phyloP scores from a whole-genome alignment of 2,113 vertebrate species.

The Sinocyclocheilus anshuiensis region DNA sequence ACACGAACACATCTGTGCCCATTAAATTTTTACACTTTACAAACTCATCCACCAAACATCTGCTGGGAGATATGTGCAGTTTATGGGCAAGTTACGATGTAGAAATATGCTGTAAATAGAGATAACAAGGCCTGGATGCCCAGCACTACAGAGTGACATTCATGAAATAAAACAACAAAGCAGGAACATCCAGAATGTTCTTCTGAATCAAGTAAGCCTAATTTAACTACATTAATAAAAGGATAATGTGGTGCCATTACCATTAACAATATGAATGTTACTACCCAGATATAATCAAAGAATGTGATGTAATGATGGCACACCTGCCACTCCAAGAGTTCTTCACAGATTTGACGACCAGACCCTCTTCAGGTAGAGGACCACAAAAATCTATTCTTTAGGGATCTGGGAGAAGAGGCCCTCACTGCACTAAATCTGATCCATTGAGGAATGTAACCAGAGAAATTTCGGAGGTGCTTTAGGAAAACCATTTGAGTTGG shows the following conservation, averaged over 20 bases:
- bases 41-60: slow-evolving; percentile 27
- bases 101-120: slow-evolving; percentile 28
- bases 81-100: slow-evolving; percentile 29
- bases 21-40: slow-evolving; percentile 34
- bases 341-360: slow-evolving; percentile 41
- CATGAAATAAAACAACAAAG: slow-evolving; percentile 7
- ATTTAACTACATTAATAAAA: slow-evolving; percentile 9
- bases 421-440: slow-evolving; percentile 31
- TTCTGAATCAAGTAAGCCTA: neutral
- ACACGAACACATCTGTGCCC: slow-evolving; percentile 38
- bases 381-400: slow-evolving; percentile 15
- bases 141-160: neutral
- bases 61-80: slow-evolving; percentile 32
- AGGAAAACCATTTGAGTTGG: neutral
- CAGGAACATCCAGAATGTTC: neutral
- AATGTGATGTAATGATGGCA: slow-evolving; percentile 20
- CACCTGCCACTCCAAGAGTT: neutral
- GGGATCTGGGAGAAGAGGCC: slow-evolving; percentile 33
- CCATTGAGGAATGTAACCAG: neutral
- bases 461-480: neutral
- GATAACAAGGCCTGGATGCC: slow-evolving; percentile 12
- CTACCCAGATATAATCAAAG: neutral
- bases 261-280: slow-evolving; percentile 11
- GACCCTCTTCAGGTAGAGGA: slow-evolving; percentile 2
- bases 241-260: neutral